These are phyloP conservation scores for Malurus elegans DNA, from an alignment of 2,113 vertebrate species.

Conservation along the genomic window DNA sequence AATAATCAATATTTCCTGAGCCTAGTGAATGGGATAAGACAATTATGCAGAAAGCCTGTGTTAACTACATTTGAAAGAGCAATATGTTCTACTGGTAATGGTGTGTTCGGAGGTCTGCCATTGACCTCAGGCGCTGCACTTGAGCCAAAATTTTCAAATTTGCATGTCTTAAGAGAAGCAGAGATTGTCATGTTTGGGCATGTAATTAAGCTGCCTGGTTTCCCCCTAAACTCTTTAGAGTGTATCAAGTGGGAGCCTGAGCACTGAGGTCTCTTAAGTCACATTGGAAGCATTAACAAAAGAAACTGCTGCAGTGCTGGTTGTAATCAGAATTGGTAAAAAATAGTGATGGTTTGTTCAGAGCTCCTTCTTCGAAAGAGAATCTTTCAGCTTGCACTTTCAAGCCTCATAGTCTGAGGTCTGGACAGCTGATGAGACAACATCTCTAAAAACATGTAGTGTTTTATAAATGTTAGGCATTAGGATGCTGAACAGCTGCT, in stretches of 20 bases:
- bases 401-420: background rate
- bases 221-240: background rate
- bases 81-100: background rate
- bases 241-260: background rate
- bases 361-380: background rate
- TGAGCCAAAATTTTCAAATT: background rate
- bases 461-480: background rate
- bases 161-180: background rate
- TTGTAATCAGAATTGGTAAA: background rate
- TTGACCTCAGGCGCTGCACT: background rate
- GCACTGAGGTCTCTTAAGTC: background rate
- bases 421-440: background rate
- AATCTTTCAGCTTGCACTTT: background rate
- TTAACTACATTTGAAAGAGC: background rate
- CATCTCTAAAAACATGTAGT: background rate
- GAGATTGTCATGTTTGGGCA: background rate
- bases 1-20: conserved; percentile 4
- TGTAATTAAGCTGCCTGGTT: background rate
- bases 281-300: background rate
- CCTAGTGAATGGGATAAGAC: background rate
- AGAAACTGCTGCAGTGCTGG: background rate
- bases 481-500: background rate
- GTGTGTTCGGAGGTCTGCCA: background rate
- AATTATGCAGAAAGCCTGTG: background rate
- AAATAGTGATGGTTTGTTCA: background rate